Evolutionary conservation across 1,140 invertebrate genomes (phyloP).

Genomic region (Rhizoglyphus robini): DNA sequence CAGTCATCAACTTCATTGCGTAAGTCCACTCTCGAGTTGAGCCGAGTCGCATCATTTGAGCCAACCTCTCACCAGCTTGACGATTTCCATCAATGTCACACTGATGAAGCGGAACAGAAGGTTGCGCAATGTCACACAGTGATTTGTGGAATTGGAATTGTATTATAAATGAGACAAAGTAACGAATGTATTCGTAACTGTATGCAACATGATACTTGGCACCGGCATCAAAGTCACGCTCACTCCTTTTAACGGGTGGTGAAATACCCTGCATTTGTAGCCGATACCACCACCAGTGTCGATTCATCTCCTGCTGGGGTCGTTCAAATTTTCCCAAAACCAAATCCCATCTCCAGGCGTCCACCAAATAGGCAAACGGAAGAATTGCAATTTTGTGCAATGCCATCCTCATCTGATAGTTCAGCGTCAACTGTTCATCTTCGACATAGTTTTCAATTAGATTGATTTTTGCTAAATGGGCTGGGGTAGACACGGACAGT

Average conservation of each 20-base stretch:
- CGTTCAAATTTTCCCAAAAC: constrained; percentile 60
- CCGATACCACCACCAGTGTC: constrained; percentile 59
- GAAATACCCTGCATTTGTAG: constrained; percentile 62
- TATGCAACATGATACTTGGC: constrained; percentile 58
- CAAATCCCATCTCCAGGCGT: constrained; percentile 74
- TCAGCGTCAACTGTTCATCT: constrained; percentile 52
- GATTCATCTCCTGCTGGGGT: constrained; percentile 55
- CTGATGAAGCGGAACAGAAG: constrained; percentile 60
- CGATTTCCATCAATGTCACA: constrained; percentile 56
- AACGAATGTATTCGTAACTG: no score
- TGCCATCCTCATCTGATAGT: constrained; percentile 61
- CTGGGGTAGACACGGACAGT: constrained; percentile 52
- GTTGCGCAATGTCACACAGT: constrained; percentile 59
- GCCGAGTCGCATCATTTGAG: constrained; percentile 51
- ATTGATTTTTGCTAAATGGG: constrained; percentile 61
- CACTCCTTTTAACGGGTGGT: constrained; percentile 54
- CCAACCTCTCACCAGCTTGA: constrained; percentile 31
- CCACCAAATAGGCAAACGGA: constrained; percentile 71
- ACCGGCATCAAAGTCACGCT: constrained; percentile 69
- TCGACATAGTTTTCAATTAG: constrained; percentile 43
- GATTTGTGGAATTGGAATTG: constrained; percentile 81
- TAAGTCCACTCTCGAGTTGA: constrained; percentile 59
- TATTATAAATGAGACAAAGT: constrained; percentile 76
- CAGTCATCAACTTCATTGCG: constrained; percentile 56
- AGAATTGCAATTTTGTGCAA: constrained; percentile 74